phyloP scores from a whole-genome alignment of 2,113 vertebrate genomes.

The Heterochromis multidens region DNA sequence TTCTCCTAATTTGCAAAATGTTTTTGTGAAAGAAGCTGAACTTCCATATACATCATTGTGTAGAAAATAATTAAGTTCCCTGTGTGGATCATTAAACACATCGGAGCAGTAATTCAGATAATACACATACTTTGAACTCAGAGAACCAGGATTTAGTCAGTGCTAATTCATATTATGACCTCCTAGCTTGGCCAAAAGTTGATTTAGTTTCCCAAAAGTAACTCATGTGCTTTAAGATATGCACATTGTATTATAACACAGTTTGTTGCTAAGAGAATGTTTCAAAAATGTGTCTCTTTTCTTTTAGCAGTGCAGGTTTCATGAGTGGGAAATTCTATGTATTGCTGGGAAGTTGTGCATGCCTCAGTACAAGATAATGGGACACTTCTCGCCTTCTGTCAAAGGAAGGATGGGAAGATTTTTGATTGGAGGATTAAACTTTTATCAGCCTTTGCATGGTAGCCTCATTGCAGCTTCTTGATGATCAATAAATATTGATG shows the following conservation, averaged over 20 bases:
- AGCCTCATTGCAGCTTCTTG: slow-evolving; percentile 20
- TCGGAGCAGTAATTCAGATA: background rate
- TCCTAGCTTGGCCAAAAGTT: background rate
- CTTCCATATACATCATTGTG: slow-evolving; percentile 23
- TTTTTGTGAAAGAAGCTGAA: slow-evolving; percentile 14
- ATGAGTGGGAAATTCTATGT: background rate
- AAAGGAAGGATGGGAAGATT: background rate
- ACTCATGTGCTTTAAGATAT: background rate
- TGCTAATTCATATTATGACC: background rate
- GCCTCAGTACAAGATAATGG: background rate
- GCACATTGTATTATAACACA: background rate
- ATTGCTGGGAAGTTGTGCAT: background rate
- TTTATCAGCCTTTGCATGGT: slow-evolving; percentile 34
- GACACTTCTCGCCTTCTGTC: background rate
- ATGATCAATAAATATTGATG: slow-evolving; percentile 75
- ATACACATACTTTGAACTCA: background rate
- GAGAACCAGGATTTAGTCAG: background rate
- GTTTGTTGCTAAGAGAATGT: no score
- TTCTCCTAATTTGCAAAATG: slow-evolving; percentile 19
- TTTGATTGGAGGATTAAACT: slow-evolving; percentile 65
- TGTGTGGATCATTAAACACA: slow-evolving; percentile 6
- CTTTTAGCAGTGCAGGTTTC: background rate
- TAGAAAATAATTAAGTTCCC: slow-evolving; percentile 26
- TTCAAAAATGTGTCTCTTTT: background rate
- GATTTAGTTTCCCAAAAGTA: background rate